phyloP scores from a whole-genome alignment of 2,113 vertebrate genomes.

The Sinocyclocheilus rhinocerous region DNA sequence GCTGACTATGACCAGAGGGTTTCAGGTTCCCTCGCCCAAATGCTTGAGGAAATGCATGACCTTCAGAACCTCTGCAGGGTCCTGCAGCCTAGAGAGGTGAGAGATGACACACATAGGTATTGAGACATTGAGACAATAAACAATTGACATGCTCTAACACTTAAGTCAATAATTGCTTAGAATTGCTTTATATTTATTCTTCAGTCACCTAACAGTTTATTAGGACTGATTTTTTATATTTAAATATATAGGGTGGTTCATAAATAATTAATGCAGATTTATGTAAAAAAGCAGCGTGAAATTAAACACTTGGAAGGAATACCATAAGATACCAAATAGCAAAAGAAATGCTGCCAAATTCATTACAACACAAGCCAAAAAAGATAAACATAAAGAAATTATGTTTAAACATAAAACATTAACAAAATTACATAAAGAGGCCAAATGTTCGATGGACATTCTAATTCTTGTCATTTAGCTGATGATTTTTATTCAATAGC shows the following conservation, averaged over 20 bases:
- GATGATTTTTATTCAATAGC: not conserved
- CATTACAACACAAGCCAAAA: not conserved
- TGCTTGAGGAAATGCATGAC: conserved; percentile 82
- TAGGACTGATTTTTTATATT: not conserved
- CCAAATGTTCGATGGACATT: not conserved
- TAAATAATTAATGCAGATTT: not conserved
- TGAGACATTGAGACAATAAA: not conserved
- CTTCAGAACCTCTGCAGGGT: conserved; percentile 85
- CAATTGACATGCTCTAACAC: not conserved
- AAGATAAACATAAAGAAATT: no score
- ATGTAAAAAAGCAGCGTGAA: not conserved
- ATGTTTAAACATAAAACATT: no score
- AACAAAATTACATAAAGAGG: not conserved
- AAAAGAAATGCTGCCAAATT: not conserved
- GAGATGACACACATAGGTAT: not conserved
- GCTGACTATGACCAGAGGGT: conserved; percentile 77
- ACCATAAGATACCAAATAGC: no score
- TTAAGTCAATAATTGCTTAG: not conserved
- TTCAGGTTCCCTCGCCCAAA: conserved; percentile 78
- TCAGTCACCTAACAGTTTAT: not conserved
- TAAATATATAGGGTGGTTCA: not conserved
- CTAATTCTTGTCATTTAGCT: not conserved
- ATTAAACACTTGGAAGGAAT: not conserved
- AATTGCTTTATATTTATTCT: not conserved
- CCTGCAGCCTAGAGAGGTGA: conserved; percentile 87